These are phyloP conservation scores for Sturnira hondurensis DNA, from an alignment of 2,113 vertebrate genomes.

Conservation along the genomic window DNA sequence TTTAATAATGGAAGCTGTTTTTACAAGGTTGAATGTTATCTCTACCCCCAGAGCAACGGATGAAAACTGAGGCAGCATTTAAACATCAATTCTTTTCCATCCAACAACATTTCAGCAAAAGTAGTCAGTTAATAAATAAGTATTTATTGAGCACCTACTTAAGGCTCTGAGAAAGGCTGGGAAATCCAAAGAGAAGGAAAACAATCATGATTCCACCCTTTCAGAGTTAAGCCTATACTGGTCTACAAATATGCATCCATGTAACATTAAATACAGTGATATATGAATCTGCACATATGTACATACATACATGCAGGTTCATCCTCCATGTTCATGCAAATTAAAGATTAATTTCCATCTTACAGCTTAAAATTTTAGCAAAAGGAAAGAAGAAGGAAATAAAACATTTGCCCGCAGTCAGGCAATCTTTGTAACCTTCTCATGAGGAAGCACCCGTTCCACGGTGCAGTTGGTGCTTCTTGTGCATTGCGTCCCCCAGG, in stretches of 20 bases:
- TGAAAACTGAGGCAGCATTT: not conserved
- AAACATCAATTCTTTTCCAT: not conserved
- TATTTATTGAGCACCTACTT: not conserved
- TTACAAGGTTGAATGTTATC: not conserved
- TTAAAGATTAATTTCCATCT: not conserved
- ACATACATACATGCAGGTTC: accelerated
- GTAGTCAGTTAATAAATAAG: not conserved
- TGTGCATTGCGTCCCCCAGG: too few species aligned
- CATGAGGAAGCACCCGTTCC: not conserved
- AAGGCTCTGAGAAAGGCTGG: not conserved
- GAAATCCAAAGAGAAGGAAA: not conserved
- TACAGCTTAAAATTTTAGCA: not conserved
- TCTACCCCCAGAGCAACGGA: not conserved
- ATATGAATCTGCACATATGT: too few species aligned
- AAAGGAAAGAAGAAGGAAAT: not conserved
- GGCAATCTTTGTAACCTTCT: not conserved
- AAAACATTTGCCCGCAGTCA: not conserved
- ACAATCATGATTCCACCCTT: not conserved
- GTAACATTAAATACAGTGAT: not conserved
- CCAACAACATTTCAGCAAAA: not conserved
- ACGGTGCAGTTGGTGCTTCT: not conserved
- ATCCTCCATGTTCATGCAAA: not conserved
- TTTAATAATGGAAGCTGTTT: not conserved
- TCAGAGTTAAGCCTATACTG: not conserved
- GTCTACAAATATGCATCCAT: not conserved